A percentile compares a stretch with the other conserved stretches of the same genome.
Evolutionary conservation across 2,888 invertebrate genomes (phyloP).

Genomic region (Hydroisotoma schaefferi): DNA sequence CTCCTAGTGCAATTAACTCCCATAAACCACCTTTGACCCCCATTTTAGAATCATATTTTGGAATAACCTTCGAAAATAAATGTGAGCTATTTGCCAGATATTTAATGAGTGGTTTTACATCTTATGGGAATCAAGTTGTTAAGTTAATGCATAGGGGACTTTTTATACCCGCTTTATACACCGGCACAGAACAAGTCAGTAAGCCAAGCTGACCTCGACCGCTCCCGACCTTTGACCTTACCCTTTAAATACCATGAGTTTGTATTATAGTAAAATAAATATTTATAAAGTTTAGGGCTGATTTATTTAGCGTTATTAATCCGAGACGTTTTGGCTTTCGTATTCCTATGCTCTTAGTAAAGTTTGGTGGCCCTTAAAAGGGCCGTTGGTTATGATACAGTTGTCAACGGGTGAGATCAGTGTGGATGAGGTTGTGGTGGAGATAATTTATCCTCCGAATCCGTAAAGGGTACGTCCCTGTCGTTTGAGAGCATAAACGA

Average conservation of each 20-base stretch:
- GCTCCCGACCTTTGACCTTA: no score
- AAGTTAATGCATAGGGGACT: slow-evolving; percentile 52
- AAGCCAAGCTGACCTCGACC: no score
- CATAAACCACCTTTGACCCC: slow-evolving; percentile 82
- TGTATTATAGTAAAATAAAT: no score
- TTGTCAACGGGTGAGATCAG: neutral
- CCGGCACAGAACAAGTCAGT: no score
- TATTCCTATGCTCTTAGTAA: slow-evolving; percentile 38
- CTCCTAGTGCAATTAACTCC: slow-evolving; percentile 90
- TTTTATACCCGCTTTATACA: neutral
- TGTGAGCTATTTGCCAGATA: slow-evolving; percentile 91
- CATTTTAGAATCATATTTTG: slow-evolving; percentile 22
- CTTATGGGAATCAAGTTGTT: slow-evolving; percentile 81
- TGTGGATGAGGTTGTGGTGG: neutral
- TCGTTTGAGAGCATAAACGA: slow-evolving; percentile 78
- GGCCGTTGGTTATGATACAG: slow-evolving; percentile 20
- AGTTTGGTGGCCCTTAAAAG: slow-evolving; percentile 39
- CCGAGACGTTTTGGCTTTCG: no score
- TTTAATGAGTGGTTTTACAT: slow-evolving; percentile 76
- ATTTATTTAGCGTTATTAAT: no score
- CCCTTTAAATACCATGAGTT: no score
- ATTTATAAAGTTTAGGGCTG: no score
- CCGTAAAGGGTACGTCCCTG: slow-evolving; percentile 79
- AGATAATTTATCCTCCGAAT: slow-evolving; percentile 61
- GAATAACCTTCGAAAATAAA: slow-evolving; percentile 54